Evolutionary conservation across 2,797 vertebrate species (phyloP).

Genomic region (Diplodus sargus): DNA sequence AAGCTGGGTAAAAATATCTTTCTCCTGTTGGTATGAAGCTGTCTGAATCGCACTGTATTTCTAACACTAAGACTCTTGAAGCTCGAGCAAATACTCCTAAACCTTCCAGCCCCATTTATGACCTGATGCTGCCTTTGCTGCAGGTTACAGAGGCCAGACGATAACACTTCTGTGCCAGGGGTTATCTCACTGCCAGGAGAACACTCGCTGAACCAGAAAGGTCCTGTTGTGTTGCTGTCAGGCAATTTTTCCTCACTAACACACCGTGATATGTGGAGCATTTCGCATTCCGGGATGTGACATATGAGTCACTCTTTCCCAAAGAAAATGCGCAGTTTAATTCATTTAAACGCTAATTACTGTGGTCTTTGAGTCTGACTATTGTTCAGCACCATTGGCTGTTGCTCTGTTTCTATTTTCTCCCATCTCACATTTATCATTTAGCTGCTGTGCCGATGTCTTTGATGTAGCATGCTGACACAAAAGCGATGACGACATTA

Average conservation of each 20-base stretch:
- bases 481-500: slow-evolving; percentile 58
- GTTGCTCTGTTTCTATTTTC: slow-evolving; percentile 47
- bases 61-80: slow-evolving; percentile 11
- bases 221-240: slow-evolving; percentile 65
- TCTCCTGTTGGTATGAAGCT: slow-evolving; percentile 2
- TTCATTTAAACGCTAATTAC: slow-evolving; percentile 59
- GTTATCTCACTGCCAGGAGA: slow-evolving; percentile 66
- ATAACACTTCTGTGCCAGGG: slow-evolving; percentile 53
- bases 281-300: slow-evolving; percentile 48
- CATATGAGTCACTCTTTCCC: slow-evolving; percentile 46
- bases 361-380: slow-evolving; percentile 32
- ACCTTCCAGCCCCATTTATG: slow-evolving; percentile 48
- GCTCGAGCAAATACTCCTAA: slow-evolving; percentile 29
- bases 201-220: slow-evolving; percentile 61
- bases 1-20: background rate
- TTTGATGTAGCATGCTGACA: slow-evolving; percentile 61
- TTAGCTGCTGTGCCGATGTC: slow-evolving; percentile 31
- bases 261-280: slow-evolving; percentile 33
- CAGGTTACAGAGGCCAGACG: slow-evolving; percentile 55
- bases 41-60: slow-evolving; percentile 21
- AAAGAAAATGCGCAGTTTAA: slow-evolving; percentile 44
- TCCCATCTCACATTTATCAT: slow-evolving; percentile 51
- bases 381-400: slow-evolving; percentile 45
- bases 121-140: slow-evolving; percentile 52
- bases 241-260: slow-evolving; percentile 54